These are phyloP conservation scores for Eretmochelys imbricata DNA, from an alignment of 2,113 vertebrate species.

Conservation along the genomic window DNA sequence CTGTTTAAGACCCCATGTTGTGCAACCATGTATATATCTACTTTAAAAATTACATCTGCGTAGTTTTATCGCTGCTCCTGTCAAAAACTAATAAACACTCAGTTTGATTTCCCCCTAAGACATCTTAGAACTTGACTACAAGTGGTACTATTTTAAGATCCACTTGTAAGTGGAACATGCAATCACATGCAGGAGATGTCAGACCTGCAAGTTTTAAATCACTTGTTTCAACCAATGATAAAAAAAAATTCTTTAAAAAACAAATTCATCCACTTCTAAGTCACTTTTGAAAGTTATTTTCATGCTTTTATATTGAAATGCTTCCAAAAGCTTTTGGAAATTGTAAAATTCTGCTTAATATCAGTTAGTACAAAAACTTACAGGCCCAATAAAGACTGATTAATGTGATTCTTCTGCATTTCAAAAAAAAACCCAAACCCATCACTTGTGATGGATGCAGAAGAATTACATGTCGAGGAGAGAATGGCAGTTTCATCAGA, in stretches of 20 bases:
- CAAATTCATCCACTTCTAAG: constrained; percentile 47
- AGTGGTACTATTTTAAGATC: constrained; percentile 72
- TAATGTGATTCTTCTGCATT: constrained; percentile 30
- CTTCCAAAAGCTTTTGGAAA: neutral
- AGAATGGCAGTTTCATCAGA: neutral
- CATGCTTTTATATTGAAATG: constrained; percentile 4
- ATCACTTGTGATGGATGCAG: constrained; percentile 51
- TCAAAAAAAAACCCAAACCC: neutral
- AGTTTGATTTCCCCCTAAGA: constrained; percentile 70
- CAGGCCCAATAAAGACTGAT: constrained; percentile 33
- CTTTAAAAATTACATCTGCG: constrained; percentile 65
- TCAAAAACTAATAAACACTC: constrained; percentile 75
- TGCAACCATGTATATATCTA: constrained; percentile 57
- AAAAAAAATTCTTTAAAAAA: constrained; percentile 33
- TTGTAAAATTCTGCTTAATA: constrained; percentile 4
- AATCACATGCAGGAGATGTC: constrained; percentile 40
- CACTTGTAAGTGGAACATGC: constrained; percentile 62
- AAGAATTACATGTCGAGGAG: neutral
- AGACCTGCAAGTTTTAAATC: constrained; percentile 58
- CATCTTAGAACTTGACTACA: constrained; percentile 50
- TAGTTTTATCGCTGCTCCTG: constrained; percentile 68
- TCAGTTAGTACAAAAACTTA: constrained; percentile 30
- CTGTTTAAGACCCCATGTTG: constrained; percentile 45
- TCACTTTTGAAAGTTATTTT: constrained; percentile 51
- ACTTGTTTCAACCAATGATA: constrained; percentile 59